These are phyloP conservation scores for Lacerta agilis DNA, from an alignment of 2,797 vertebrate species.

Conservation along the genomic window DNA sequence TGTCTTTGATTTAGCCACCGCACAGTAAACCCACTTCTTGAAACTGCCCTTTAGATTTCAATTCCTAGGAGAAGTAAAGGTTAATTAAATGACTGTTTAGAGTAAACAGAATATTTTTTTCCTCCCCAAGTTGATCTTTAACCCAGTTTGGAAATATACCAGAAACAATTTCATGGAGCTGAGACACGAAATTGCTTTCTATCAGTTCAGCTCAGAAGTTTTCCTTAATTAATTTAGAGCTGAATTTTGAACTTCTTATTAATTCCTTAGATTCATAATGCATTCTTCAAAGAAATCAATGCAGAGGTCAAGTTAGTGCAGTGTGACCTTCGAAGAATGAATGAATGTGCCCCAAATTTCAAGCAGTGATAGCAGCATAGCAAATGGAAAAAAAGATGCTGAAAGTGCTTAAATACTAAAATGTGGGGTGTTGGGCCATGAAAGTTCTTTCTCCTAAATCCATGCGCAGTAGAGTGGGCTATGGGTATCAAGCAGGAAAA, in stretches of 20 bases:
- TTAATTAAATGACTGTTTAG: conserved; percentile 14
- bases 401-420: background rate
- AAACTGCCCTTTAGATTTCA: background rate
- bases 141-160: background rate
- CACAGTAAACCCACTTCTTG: background rate
- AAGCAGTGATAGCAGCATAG: background rate
- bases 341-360: conserved; percentile 17
- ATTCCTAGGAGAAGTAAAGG: background rate
- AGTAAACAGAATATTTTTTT: background rate
- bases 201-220: conserved; percentile 5
- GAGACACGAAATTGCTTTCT: background rate
- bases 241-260: conserved; percentile 26
- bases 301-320: conserved; percentile 6
- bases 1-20: background rate
- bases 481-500: too few relatives aligned
- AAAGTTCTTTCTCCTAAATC: background rate
- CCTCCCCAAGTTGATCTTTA: conserved; percentile 3
- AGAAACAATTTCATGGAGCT: conserved; percentile 17
- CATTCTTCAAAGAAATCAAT: conserved; percentile 1
- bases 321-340: background rate
- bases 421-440: background rate
- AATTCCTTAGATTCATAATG: conserved; percentile 8
- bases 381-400: background rate
- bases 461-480: background rate
- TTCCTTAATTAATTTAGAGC: conserved; percentile 26